Percentiles rank a stretch among this genome's conserved stretches.
These are phyloP conservation scores for Rhadina sibilatrix DNA, from an alignment of 2,113 vertebrate species.

Conservation along the genomic window DNA sequence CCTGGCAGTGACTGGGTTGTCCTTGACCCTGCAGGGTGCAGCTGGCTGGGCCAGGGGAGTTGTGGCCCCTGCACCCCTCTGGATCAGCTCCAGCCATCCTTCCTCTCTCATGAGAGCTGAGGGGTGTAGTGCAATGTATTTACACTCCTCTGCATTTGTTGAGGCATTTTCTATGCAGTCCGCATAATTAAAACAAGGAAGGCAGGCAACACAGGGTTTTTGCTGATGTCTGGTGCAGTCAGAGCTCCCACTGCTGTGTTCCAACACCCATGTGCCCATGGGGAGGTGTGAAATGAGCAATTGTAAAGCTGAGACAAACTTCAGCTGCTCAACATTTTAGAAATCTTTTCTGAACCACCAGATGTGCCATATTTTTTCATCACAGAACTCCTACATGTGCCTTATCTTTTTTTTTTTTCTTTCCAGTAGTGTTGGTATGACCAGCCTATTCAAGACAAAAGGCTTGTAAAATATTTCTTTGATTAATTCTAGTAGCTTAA, in stretches of 20 bases:
- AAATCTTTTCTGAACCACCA: not conserved
- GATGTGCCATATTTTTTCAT: not conserved
- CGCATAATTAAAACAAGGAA: not conserved
- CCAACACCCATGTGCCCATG: not conserved
- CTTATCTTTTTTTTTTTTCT: not conserved
- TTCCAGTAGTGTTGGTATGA: not conserved
- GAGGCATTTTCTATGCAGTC: not conserved
- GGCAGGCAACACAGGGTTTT: rapidly evolving
- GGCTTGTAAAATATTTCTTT: not conserved
- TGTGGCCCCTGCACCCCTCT: not conserved
- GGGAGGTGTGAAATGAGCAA: not conserved
- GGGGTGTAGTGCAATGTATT: not conserved
- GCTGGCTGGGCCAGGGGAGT: not conserved
- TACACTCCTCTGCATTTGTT: not conserved
- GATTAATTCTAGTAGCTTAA: not conserved
- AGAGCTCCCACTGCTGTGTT: not conserved
- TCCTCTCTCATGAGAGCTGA: not conserved
- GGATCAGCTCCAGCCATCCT: not conserved
- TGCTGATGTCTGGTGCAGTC: not conserved
- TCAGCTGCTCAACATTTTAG: not conserved
- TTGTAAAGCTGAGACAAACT: not conserved
- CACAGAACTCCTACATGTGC: not conserved
- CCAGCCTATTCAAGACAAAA: not conserved
- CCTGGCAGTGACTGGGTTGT: rapidly evolving
- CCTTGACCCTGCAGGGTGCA: not conserved